Percentiles rank a stretch among this genome's conserved stretches.
Conservation (phyloP, 1,140 invertebrate species). For the Lucilia sericata region DNA sequence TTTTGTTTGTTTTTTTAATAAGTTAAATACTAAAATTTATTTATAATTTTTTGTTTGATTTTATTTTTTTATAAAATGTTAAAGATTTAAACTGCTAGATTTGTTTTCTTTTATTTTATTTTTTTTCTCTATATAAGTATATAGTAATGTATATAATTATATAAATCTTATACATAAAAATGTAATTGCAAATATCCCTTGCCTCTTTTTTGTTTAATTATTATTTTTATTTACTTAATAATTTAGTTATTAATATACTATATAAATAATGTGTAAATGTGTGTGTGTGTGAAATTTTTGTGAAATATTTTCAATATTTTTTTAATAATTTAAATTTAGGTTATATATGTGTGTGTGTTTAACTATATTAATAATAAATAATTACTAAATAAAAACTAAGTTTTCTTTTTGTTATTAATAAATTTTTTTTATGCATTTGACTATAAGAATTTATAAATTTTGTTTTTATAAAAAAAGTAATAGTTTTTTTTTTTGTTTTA, state of each 20-base stretch:
- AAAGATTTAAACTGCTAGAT: background rate
- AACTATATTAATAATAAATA: slow-evolving; percentile 31
- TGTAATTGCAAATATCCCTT: slow-evolving; percentile 43
- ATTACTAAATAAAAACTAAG: slow-evolving; percentile 12
- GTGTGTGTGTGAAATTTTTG: background rate
- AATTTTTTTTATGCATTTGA: background rate
- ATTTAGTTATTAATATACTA: background rate
- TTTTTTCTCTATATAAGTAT: slow-evolving; percentile 26
- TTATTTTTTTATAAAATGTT: slow-evolving; percentile 25
- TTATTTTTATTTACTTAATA: slow-evolving; percentile 28
- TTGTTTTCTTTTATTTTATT: background rate
- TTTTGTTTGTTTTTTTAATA: background rate
- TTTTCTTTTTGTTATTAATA: background rate
- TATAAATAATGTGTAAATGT: background rate
- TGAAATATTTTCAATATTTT: background rate
- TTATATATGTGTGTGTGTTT: background rate
- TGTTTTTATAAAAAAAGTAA: background rate
- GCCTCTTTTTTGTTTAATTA: slow-evolving; percentile 26
- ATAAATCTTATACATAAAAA: slow-evolving; percentile 43
- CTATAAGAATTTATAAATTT: slow-evolving; percentile 15
- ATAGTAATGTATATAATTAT: slow-evolving; percentile 12
- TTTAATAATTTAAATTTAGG: background rate
- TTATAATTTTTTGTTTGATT: slow-evolving; percentile 6
- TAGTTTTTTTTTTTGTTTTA: too few species aligned
- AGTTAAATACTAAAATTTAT: slow-evolving; percentile 1